Conservation (phyloP, 2,888 invertebrate species). For the Schrankia costaestrigalis region DNA sequence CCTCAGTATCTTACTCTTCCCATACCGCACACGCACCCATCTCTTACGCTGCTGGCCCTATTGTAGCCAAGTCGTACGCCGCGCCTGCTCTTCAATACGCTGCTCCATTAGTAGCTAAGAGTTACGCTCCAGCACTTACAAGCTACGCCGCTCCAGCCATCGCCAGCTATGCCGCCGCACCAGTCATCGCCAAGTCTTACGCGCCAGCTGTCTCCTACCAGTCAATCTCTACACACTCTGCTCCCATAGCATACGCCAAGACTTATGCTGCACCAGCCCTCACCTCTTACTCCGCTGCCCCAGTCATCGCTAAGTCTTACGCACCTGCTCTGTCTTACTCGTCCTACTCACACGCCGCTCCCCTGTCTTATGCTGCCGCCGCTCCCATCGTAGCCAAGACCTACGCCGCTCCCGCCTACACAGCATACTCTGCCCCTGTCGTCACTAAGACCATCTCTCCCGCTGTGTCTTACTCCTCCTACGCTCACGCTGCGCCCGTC, state of each 20-base stretch:
- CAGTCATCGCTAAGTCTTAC: conserved; percentile 31
- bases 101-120: conserved; percentile 38
- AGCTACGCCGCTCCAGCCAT: conserved; percentile 65
- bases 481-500: conserved; percentile 64
- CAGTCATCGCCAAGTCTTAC: conserved; percentile 45
- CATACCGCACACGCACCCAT: conserved; percentile 21
- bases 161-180: conserved; percentile 42
- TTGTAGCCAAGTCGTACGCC: conserved; percentile 49
- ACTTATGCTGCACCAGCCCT: conserved; percentile 65
- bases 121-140: too few species aligned
- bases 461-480: conserved; percentile 50
- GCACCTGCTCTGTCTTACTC: conserved; percentile 25
- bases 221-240: conserved; percentile 46
- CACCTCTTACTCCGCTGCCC: conserved; percentile 35
- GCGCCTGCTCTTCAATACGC: conserved; percentile 55
- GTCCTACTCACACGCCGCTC: conserved; percentile 27
- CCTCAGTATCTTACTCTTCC: conserved; percentile 7
- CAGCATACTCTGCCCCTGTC: conserved; percentile 44
- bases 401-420: conserved; percentile 48
- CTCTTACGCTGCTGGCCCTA: conserved; percentile 43
- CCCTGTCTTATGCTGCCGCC: conserved; percentile 35
- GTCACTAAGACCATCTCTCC: conserved; percentile 57
- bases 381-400: conserved; percentile 30
- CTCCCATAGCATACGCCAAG: conserved; percentile 42
- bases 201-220: conserved; percentile 40